phyloP scores from a whole-genome alignment of 2,888 invertebrate genomes.

The Nudaria mundana region DNA sequence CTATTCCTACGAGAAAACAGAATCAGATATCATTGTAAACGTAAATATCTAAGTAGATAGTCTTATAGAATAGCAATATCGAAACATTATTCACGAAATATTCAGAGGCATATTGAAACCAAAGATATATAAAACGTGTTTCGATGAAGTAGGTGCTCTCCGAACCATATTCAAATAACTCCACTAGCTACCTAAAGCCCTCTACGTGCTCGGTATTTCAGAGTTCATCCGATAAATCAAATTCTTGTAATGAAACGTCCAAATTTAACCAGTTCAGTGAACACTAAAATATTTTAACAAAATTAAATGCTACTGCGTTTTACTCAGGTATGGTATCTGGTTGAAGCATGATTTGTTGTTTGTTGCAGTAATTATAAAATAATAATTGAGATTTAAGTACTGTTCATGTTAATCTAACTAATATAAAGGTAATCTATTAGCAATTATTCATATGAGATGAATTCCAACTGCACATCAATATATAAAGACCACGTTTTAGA shows the following conservation, averaged over 20 bases:
- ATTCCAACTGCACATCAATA: no score
- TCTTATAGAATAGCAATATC: no score
- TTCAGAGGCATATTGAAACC: background rate
- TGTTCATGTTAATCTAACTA: no score
- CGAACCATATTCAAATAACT: conserved; percentile 35
- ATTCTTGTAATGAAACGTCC: conserved; percentile 73
- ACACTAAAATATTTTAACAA: conserved; percentile 39
- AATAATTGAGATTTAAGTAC: no score
- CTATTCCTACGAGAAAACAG: no score
- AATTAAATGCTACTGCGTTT: conserved; percentile 31
- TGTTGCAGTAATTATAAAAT: conserved; percentile 18
- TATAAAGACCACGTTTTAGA: no score
- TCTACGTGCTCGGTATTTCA: conserved; percentile 51
- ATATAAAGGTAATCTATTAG: no score
- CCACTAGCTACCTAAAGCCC: conserved; percentile 15
- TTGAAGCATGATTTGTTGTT: conserved; percentile 3
- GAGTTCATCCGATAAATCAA: conserved; percentile 64
- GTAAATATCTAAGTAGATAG: no score
- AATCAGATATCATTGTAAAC: no score
- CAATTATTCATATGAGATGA: no score
- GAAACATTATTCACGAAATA: no score
- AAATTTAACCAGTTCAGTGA: conserved; percentile 45
- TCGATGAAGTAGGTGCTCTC: conserved; percentile 20
- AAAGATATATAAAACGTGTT: conserved; percentile 4
- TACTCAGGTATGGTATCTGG: conserved; percentile 11